phyloP scores from a whole-genome alignment of 2,797 vertebrate genomes.

The Parauchenoglanis ngamensis region DNA sequence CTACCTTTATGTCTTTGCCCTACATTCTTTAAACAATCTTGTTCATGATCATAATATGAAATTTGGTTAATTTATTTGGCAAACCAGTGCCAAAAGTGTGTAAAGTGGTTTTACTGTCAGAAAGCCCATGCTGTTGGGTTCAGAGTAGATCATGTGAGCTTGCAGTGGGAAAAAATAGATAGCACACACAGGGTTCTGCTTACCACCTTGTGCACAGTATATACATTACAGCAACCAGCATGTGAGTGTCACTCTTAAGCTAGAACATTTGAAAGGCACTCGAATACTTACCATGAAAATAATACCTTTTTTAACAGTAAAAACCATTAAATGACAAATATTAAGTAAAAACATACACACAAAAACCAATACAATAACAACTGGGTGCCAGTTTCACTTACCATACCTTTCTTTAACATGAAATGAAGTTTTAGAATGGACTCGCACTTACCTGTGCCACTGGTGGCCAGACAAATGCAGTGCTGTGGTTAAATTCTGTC shows the following conservation, averaged over 20 bases:
- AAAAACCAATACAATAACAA: not conserved
- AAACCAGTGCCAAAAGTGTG: not conserved
- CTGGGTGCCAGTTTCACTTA: not conserved
- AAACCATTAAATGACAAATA: not conserved
- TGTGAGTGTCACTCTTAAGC: not conserved
- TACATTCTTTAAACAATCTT: not conserved
- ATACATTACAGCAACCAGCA: not conserved
- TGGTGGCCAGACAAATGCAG: slow-evolving; percentile 19
- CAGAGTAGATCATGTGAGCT: slow-evolving; percentile 13
- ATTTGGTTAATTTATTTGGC: not conserved
- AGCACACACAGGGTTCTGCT: slow-evolving; percentile 45
- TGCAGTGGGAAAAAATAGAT: slow-evolving; percentile 53
- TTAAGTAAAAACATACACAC: not conserved
- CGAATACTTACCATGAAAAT: not conserved
- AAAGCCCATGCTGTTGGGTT: slow-evolving; percentile 16
- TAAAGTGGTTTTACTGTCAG: not conserved
- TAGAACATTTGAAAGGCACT: not conserved
- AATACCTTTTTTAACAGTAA: not conserved
- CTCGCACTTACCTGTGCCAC: slow-evolving; percentile 47
- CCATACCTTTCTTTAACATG: not conserved
- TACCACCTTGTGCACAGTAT: slow-evolving; percentile 37
- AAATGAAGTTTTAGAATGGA: not conserved
- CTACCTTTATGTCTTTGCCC: not conserved
- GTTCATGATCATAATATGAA: not conserved
- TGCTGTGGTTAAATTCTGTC: slow-evolving; percentile 27